Base-by-base conservation (phyloP, 2,113 vertebrate species). In the Alexandromys fortis region DNA sequence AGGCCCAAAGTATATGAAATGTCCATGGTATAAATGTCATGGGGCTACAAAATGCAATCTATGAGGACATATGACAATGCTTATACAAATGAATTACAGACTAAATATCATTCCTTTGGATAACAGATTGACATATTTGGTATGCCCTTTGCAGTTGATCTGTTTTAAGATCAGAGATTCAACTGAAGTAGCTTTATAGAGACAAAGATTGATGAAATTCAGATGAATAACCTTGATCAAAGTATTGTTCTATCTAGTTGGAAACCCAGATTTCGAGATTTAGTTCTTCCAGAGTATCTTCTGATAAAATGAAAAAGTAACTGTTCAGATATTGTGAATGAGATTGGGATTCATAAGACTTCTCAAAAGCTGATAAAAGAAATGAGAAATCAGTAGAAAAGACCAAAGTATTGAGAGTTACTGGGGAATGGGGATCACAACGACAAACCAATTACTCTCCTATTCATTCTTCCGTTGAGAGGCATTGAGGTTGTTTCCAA, bases 31-130 rank as follows among this genome's bases (percentile, higher is more conserved):
- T 38, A 89, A 93, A 38, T 68, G 49, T 42, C 65, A 92, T 68
- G n/a, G 21, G n/a, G 68, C 70, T 72, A 52, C 79, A 67, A 96
- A 78, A 14, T 38, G 33, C 79, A 90, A 63, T 96, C 63, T 94
- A 92, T 30, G 61, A 78, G 52, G 65, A 52, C 92, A 94, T 92
- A 88, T 90, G 92, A 86, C 28, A n/a, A 42, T 33, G 65, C 52
- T 90, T 78, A 90, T 35, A 78, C 33, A 83, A 72, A 55, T 78
- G 81, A 94, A 78, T 70, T 87, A 63, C 68, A 87, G 49, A 33
- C 73, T 72, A 63, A 12, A 26, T 61, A 83, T 10, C 13, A 49
- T 35, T 81, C 83, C 75, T 85, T 82, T 9, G 38, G 61, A 42
- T 85, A 86, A 77, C 0, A 81, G 26, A 63, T 49, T 49, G 22